phyloP scores from a whole-genome alignment of 1,140 invertebrate species.

The Cydia strobilella region DNA sequence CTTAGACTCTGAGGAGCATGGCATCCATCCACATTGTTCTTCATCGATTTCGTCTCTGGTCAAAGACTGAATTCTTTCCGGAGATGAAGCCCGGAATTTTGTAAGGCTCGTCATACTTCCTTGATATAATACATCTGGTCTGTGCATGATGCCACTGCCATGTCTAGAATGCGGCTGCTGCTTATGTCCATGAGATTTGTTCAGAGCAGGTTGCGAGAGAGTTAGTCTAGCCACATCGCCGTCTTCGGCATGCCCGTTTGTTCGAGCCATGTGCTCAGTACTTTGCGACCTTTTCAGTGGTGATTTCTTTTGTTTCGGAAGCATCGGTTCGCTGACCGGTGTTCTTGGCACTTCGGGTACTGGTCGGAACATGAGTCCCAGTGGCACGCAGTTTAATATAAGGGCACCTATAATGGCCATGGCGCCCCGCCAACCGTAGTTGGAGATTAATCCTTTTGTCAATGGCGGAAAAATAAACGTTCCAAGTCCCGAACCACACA shows the following conservation, averaged over 20 bases:
- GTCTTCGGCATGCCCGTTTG: constrained; percentile 69
- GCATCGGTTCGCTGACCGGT: constrained; percentile 68
- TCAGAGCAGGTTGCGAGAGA: constrained; percentile 83
- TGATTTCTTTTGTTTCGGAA: constrained; percentile 68
- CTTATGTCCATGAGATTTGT: constrained; percentile 67
- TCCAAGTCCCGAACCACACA: constrained; percentile 95
- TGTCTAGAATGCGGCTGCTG: constrained; percentile 59
- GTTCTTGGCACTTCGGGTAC: constrained; percentile 67
- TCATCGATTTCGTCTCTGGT: constrained; percentile 51
- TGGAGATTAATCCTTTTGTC: constrained; percentile 83
- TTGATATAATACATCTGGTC: constrained; percentile 93
- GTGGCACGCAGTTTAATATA: constrained; percentile 90
- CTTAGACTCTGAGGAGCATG: constrained; percentile 81
- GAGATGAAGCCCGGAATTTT: constrained; percentile 65
- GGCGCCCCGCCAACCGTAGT: constrained; percentile 86
- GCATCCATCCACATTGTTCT: constrained; percentile 80
- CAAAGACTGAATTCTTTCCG: constrained; percentile 61
- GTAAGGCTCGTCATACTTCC: constrained; percentile 84
- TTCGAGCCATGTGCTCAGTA: constrained; percentile 74
- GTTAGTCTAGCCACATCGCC: constrained; percentile 80
- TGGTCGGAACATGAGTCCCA: constrained; percentile 91
- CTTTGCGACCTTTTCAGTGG: constrained; percentile 79
- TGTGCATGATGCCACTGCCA: constrained; percentile 88
- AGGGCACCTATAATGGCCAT: constrained; percentile 91
- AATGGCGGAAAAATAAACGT: constrained; percentile 92